phyloP scores from a whole-genome alignment of 2,113 vertebrate species.

The Syngnathus scovelli region DNA sequence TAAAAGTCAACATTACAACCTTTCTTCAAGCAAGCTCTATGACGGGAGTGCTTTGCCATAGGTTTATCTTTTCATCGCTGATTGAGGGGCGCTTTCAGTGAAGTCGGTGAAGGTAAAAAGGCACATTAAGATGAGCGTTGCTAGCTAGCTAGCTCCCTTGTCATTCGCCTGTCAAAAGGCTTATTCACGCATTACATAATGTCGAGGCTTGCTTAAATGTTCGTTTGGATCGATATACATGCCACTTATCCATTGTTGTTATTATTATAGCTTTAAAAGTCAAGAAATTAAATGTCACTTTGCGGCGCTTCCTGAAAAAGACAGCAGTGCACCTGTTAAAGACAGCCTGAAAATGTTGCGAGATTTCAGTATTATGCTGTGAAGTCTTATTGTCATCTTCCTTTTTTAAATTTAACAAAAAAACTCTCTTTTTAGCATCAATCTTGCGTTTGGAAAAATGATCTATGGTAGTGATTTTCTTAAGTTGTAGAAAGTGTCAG shows the following conservation, averaged over 20 bases:
- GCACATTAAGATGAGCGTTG: background rate
- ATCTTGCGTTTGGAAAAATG: background rate
- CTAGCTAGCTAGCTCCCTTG: background rate
- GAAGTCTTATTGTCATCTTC: background rate
- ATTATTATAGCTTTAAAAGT: too few relatives aligned
- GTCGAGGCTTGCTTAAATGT: background rate
- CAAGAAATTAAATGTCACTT: background rate
- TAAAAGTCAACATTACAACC: background rate
- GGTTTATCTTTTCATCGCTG: background rate
- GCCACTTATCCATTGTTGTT: background rate
- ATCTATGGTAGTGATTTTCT: background rate
- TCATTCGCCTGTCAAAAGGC: background rate
- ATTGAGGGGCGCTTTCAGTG: background rate
- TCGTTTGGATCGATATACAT: background rate
- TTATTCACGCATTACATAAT: background rate
- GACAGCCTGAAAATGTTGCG: background rate
- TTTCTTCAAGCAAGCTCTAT: background rate
- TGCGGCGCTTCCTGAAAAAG: background rate
- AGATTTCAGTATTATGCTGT: background rate
- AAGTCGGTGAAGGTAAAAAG: background rate
- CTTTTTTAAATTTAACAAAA: background rate
- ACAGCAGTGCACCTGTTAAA: conserved; percentile 11
- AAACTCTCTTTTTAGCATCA: background rate
- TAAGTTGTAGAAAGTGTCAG: background rate
- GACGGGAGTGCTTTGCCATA: background rate